phyloP scores from a whole-genome alignment of 2,888 invertebrate genomes.

The Phyllotreta striolata region DNA sequence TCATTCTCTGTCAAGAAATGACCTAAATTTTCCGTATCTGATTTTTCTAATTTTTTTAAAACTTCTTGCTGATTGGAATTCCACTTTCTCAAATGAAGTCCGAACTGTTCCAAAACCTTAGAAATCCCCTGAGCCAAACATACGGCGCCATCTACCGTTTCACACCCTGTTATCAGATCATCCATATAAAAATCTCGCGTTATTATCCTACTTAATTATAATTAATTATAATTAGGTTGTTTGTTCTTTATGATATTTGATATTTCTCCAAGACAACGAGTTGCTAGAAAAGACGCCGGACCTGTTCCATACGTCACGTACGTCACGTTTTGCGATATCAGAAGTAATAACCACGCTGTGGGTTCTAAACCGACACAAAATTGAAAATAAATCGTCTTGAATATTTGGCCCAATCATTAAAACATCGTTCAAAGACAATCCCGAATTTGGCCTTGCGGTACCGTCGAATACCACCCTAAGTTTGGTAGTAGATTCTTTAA shows the following conservation, averaged over 20 bases:
- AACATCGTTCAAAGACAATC: slow-evolving; percentile 10
- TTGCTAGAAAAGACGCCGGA: slow-evolving; percentile 31
- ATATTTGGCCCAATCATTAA: slow-evolving; percentile 32
- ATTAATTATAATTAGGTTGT: slow-evolving; percentile 23
- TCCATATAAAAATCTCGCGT: slow-evolving; percentile 43
- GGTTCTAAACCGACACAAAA: slow-evolving; percentile 29
- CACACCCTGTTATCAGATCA: slow-evolving; percentile 33
- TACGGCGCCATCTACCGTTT: slow-evolving; percentile 21
- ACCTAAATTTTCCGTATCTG: too few species aligned
- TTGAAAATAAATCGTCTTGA: slow-evolving; percentile 31
- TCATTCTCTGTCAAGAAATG: too few species aligned
- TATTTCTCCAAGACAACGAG: slow-evolving; percentile 31
- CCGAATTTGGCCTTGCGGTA: neutral
- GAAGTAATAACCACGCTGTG: slow-evolving; percentile 22
- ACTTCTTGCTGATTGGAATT: too few species aligned
- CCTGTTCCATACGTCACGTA: slow-evolving; percentile 35
- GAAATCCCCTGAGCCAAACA: too few species aligned
- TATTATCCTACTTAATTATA: too few species aligned
- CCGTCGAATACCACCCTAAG: slow-evolving; percentile 20
- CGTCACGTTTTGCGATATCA: slow-evolving; percentile 35
- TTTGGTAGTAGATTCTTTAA: slow-evolving; percentile 32
- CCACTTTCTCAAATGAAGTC: too few species aligned
- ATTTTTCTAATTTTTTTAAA: too few species aligned
- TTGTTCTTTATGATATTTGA: slow-evolving; percentile 19
- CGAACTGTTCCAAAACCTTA: too few species aligned